Evolutionary conservation across 2,888 invertebrate genomes (phyloP).

Genomic region (Pterostichus madidus): DNA sequence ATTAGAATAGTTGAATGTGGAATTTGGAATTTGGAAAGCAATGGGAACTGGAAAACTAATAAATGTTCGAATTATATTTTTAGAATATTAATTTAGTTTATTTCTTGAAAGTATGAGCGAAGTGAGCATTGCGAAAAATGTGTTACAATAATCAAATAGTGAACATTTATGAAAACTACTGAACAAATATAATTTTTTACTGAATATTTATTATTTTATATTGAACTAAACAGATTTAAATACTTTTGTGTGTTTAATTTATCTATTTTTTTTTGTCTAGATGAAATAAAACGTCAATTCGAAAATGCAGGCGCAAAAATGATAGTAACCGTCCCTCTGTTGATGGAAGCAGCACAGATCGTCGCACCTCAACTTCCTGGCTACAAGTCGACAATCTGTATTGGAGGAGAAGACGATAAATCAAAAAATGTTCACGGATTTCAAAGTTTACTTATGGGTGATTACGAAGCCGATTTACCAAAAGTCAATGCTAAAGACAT

Average conservation of each 20-base stretch:
- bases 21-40: too few relatives aligned
- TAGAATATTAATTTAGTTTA: too few relatives aligned
- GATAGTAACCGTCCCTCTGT: slow-evolving; percentile 82
- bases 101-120: too few relatives aligned
- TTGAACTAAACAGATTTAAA: too few relatives aligned
- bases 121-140: too few relatives aligned
- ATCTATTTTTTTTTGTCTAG: slow-evolving; percentile 75
- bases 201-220: too few relatives aligned
- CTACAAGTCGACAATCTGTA: slow-evolving; percentile 82
- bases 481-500: slow-evolving; percentile 78
- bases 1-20: too few relatives aligned
- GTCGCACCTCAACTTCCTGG: slow-evolving; percentile 79
- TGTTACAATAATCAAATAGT: too few relatives aligned
- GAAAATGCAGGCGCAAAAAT: slow-evolving; percentile 82
- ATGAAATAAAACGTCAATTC: slow-evolving; percentile 83
- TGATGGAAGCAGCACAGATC: slow-evolving; percentile 81
- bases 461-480: slow-evolving; percentile 75
- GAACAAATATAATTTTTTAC: too few relatives aligned
- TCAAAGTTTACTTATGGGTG: slow-evolving; percentile 74
- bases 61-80: too few relatives aligned
- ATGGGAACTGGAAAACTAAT: too few relatives aligned
- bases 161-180: too few relatives aligned
- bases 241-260: not conserved
- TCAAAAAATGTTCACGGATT: slow-evolving; percentile 75
- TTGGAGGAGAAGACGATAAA: slow-evolving; percentile 81